Percentiles rank a stretch among this genome's conserved stretches.
phyloP scores from a whole-genome alignment of 2,888 invertebrate species.

The Agrilus biguttatus region DNA sequence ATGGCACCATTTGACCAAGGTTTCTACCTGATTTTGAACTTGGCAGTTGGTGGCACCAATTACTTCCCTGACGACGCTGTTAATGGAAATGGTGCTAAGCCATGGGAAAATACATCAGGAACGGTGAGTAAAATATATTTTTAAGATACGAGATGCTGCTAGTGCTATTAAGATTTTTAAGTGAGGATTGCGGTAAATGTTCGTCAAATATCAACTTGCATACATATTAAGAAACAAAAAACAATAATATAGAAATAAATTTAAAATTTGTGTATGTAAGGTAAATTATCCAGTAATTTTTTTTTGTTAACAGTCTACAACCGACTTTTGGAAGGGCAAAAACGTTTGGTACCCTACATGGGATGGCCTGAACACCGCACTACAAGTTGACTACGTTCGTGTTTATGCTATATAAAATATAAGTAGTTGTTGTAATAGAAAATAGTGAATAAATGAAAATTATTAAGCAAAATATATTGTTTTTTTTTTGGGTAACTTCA shows the following conservation, averaged over 20 bases:
- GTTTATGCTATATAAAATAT: slow-evolving; percentile 41
- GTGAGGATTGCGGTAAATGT: too few species aligned
- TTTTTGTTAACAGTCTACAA: slow-evolving; percentile 25
- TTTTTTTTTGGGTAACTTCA: too few species aligned
- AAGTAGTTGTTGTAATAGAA: slow-evolving; percentile 2
- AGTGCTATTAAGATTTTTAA: too few species aligned
- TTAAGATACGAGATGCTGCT: too few species aligned
- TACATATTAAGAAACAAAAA: too few species aligned
- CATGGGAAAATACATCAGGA: slow-evolving; percentile 43
- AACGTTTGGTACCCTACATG: slow-evolving; percentile 40
- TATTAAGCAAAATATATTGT: too few species aligned
- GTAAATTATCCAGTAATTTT: too few species aligned
- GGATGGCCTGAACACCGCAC: slow-evolving; percentile 36
- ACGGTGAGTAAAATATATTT: slow-evolving; percentile 25
- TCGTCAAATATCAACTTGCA: too few species aligned
- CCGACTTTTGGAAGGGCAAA: slow-evolving; percentile 45
- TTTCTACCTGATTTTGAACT: slow-evolving; percentile 49
- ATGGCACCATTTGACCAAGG: slow-evolving; percentile 58
- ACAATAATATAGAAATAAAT: too few species aligned
- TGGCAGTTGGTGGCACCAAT: slow-evolving; percentile 52
- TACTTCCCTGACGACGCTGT: slow-evolving; percentile 51
- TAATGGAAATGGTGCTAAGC: slow-evolving; percentile 38
- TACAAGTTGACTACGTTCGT: slow-evolving; percentile 50
- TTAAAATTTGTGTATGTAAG: too few species aligned
- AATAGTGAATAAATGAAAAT: too few species aligned